These are phyloP conservation scores for Glyptemys insculpta DNA, from an alignment of 2,797 vertebrate genomes.

Conservation along the genomic window DNA sequence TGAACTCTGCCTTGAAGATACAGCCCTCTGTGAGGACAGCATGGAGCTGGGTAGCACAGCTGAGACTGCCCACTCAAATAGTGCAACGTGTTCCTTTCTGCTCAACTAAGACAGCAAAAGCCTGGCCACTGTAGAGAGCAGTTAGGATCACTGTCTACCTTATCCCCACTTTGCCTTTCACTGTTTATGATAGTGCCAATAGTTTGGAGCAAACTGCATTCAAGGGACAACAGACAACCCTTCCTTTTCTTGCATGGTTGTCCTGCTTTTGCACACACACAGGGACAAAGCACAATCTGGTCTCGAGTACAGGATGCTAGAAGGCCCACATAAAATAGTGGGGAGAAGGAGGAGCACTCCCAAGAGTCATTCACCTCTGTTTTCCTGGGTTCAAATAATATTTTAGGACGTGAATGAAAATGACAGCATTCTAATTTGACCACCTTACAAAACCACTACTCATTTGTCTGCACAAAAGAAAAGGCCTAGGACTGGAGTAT, in stretches of 20 bases:
- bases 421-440: background rate
- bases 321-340: background rate
- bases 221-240: rapidly evolving
- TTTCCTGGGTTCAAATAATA: rapidly evolving
- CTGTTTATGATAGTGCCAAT: background rate
- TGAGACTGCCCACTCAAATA: background rate
- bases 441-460: background rate
- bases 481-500: background rate
- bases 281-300: rapidly evolving
- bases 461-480: slow-evolving; percentile 2
- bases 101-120: background rate
- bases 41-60: rapidly evolving
- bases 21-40: background rate
- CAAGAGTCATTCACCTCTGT: rapidly evolving
- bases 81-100: background rate
- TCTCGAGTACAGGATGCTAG: rapidly evolving
- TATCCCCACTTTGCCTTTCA: background rate
- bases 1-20: rapidly evolving
- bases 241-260: background rate
- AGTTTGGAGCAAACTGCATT: background rate
- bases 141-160: background rate
- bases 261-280: rapidly evolving
- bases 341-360: background rate
- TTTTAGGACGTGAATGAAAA: background rate
- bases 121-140: background rate